Evolutionary conservation across 2,113 vertebrate species (phyloP).

Genomic region (Grus americana): DNA sequence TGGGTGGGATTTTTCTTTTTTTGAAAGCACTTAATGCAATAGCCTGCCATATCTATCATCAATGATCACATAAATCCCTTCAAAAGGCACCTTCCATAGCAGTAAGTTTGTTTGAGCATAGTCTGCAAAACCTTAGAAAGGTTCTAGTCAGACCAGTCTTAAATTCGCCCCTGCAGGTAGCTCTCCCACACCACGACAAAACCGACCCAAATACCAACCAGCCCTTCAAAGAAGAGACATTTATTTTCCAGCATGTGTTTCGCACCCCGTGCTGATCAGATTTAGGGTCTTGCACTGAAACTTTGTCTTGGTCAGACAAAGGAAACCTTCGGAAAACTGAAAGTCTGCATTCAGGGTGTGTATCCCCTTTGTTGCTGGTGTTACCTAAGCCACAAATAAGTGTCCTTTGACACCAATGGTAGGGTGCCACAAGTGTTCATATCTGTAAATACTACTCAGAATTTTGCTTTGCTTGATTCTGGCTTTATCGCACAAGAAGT

Average conservation of each 20-base stretch:
- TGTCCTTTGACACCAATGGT: slow-evolving; percentile 67
- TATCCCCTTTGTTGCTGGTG: neutral
- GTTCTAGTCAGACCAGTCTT: neutral
- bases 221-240: neutral
- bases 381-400: slow-evolving; percentile 50
- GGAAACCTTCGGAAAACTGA: neutral
- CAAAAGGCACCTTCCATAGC: neutral
- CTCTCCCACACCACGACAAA: neutral
- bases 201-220: neutral
- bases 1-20: neutral
- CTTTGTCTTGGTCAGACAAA: slow-evolving; percentile 6
- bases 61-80: neutral
- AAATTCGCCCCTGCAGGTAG: neutral
- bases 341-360: neutral
- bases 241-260: neutral
- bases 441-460: slow-evolving; percentile 50
- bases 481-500: slow-evolving; percentile 50
- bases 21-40: neutral
- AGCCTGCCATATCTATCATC: neutral
- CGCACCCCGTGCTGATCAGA: neutral
- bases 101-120: neutral
- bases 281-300: slow-evolving; percentile 20
- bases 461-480: slow-evolving; percentile 51
- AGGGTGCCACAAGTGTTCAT: slow-evolving; percentile 59
- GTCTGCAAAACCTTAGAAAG: neutral